Evolutionary conservation across 2,113 vertebrate species (phyloP).

Genomic region (Talpa occidentalis): DNA sequence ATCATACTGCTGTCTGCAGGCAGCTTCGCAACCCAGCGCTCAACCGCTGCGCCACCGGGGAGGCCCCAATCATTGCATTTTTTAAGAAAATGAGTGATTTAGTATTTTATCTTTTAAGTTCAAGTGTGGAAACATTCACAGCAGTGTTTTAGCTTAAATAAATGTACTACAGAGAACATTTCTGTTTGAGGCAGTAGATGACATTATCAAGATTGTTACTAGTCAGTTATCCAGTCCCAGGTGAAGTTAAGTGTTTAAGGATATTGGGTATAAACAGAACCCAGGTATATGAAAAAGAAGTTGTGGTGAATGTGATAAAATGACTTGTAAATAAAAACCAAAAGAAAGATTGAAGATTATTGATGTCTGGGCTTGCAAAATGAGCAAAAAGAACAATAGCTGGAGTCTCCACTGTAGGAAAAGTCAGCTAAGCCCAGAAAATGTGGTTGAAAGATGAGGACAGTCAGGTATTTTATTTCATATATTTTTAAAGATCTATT

Average conservation of each 20-base stretch:
- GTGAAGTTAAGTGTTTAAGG: neutral
- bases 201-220: neutral
- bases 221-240: neutral
- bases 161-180: neutral
- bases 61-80: neutral
- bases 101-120: neutral
- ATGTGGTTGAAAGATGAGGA: neutral
- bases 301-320: neutral
- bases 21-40: no score
- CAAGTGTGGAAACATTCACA: neutral
- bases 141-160: neutral
- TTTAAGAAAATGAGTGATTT: neutral
- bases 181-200: neutral
- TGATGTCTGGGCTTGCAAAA: neutral
- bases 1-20: no score
- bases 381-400: neutral
- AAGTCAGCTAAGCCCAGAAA: neutral
- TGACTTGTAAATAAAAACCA: slow-evolving; percentile 12
- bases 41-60: no score
- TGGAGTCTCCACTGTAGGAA: neutral
- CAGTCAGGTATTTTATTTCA: neutral
- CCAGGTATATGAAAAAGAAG: neutral
- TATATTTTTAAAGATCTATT: no score
- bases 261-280: neutral
- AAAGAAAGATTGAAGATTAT: neutral